These are phyloP conservation scores for Agonopterix heracliana DNA, from an alignment of 2,888 invertebrate species.

Conservation along the genomic window DNA sequence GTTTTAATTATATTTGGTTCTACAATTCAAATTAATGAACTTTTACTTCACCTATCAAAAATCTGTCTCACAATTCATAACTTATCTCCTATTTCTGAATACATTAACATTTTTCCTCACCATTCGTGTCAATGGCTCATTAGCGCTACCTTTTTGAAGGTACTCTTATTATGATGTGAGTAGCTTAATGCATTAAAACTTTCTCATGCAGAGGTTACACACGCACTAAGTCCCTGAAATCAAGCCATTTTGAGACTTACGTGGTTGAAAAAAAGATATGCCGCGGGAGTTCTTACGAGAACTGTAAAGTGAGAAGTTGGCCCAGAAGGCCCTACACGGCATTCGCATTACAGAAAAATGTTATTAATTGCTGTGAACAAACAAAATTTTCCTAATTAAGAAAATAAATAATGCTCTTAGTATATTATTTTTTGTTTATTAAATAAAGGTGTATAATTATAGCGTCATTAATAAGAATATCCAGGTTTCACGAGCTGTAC, in stretches of 20 bases:
- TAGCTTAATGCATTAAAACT: slow-evolving; percentile 60
- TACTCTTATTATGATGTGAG: slow-evolving; percentile 12
- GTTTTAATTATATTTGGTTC: no score
- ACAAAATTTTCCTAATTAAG: neutral
- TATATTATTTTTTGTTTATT: neutral
- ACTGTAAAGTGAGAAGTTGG: slow-evolving; percentile 37
- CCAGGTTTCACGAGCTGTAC: no score
- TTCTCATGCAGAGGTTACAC: slow-evolving; percentile 22
- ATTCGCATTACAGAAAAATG: slow-evolving; percentile 59
- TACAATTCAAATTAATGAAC: no score
- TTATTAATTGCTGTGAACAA: slow-evolving; percentile 7
- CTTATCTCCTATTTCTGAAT: no score
- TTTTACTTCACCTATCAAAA: neutral
- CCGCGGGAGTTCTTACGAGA: no score
- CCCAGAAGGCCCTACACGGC: slow-evolving; percentile 36
- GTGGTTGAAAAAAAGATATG: no score
- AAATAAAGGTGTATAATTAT: neutral
- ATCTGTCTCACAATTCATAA: neutral
- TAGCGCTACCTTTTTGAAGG: slow-evolving; percentile 26
- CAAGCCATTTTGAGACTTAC: no score
- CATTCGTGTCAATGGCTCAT: slow-evolving; percentile 29
- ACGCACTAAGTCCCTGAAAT: no score
- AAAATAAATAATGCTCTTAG: no score
- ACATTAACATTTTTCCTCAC: no score
- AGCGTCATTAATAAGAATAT: no score